A percentile compares a stretch with the other conserved stretches of the same genome.
These are phyloP conservation scores for Novumbra hubbsi DNA, from an alignment of 2,797 vertebrate genomes.

Conservation along the genomic window DNA sequence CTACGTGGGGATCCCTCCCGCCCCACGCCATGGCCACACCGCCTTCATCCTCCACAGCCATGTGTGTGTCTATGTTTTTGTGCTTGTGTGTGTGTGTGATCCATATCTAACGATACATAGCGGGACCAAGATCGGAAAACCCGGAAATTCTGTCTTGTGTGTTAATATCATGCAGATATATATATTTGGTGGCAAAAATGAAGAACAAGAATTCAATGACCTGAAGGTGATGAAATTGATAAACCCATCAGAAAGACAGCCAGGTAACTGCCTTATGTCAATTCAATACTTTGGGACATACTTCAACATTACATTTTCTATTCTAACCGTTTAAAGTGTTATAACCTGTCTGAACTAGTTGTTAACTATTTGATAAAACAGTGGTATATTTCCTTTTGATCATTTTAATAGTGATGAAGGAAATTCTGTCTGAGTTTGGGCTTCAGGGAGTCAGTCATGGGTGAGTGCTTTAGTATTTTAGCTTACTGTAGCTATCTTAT, in stretches of 20 bases:
- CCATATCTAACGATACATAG: too few relatives aligned
- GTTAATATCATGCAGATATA: conserved; percentile 60
- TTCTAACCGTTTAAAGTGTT: not conserved
- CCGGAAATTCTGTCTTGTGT: not conserved
- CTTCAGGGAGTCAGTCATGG: conserved; percentile 76
- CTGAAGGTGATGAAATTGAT: conserved; percentile 74
- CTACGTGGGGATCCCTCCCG: conserved; percentile 73
- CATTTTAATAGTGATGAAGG: conserved; percentile 70
- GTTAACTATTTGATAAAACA: conserved; percentile 1
- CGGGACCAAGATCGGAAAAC: too few relatives aligned
- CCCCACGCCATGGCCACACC: conserved; percentile 65
- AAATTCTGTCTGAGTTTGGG: conserved; percentile 76
- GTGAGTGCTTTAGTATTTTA: conserved; percentile 44
- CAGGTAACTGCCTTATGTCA: conserved; percentile 51
- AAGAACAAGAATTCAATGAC: conserved; percentile 73
- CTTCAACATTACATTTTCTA: not conserved
- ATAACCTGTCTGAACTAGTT: too few relatives aligned
- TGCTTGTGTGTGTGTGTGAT: conserved; percentile 38
- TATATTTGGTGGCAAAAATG: conserved; percentile 71
- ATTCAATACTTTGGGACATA: not conserved
- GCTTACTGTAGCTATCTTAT: conserved; percentile 1
- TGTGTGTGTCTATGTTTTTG: conserved; percentile 47
- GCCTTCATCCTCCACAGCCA: conserved; percentile 77
- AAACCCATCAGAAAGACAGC: conserved; percentile 75
- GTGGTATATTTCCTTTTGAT: not conserved